phyloP scores from a whole-genome alignment of 2,888 invertebrate genomes.

The Diaperis boleti region DNA sequence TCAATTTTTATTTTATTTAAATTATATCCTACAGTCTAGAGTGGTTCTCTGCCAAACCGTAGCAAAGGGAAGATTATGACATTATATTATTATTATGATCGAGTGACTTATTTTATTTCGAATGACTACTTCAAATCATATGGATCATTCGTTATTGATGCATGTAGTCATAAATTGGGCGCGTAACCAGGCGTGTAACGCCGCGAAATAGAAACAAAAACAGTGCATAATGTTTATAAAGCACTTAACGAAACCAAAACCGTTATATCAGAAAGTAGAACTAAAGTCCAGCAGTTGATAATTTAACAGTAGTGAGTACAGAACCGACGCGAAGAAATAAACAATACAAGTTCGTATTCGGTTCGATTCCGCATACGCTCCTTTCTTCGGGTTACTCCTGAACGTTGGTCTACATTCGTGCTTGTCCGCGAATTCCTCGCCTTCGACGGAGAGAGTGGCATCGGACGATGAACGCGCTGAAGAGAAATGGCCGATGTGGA shows the following conservation, averaged over 20 bases:
- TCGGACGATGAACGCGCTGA: not conserved
- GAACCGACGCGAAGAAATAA: conserved; percentile 32
- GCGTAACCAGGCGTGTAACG: conserved; percentile 1
- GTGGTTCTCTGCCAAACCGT: no score
- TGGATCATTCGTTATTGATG: no score
- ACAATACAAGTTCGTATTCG: conserved; percentile 37
- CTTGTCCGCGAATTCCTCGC: conserved; percentile 37
- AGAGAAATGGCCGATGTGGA: conserved; percentile 41
- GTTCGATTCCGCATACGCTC: conserved; percentile 59
- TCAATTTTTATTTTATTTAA: no score
- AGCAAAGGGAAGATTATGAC: no score
- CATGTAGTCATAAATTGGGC: not conserved
- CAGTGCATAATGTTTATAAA: conserved; percentile 32
- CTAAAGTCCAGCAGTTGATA: conserved; percentile 47
- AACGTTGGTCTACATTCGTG: conserved; percentile 60
- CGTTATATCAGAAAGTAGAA: conserved; percentile 57
- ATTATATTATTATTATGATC: no score
- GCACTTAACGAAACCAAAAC: conserved; percentile 51
- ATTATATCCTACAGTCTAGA: no score
- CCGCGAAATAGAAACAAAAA: conserved; percentile 29
- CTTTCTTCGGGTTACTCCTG: conserved; percentile 61
- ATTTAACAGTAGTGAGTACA: conserved; percentile 34
- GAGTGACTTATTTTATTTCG: no score
- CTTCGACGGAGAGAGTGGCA: conserved; percentile 23
- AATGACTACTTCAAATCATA: no score